A percentile compares a stretch with the other conserved stretches of the same genome.
Conservation (phyloP, 2,113 vertebrate genomes). For the Campylomormyrus numenius region DNA sequence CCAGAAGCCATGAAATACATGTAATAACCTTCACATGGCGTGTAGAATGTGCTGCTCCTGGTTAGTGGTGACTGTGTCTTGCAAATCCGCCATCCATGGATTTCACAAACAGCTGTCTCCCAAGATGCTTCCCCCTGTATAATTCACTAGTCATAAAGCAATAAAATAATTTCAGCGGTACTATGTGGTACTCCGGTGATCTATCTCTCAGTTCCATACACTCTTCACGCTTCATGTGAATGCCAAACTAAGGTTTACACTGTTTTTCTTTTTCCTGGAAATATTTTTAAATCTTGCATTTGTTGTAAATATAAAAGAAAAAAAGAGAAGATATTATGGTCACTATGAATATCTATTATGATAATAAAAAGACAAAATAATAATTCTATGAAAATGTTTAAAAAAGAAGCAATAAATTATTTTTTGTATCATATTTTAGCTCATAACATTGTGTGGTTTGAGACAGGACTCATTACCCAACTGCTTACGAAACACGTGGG, state of each 20-base stretch:
- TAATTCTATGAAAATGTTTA: slow-evolving; percentile 56
- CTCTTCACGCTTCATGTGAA: slow-evolving; percentile 78
- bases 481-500: slow-evolving; percentile 59
- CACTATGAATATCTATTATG: slow-evolving; percentile 59
- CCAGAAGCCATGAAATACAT: slow-evolving; percentile 52
- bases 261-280: slow-evolving; percentile 70
- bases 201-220: slow-evolving; percentile 75
- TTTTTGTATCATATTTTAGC: slow-evolving; percentile 94
- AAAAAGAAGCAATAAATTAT: slow-evolving; percentile 99
- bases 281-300: slow-evolving; percentile 86
- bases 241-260: slow-evolving; percentile 99
- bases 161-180: slow-evolving; percentile 86
- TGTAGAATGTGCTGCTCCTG: slow-evolving; percentile 36
- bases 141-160: slow-evolving; percentile 88
- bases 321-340: slow-evolving; percentile 53
- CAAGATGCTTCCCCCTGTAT: slow-evolving; percentile 61
- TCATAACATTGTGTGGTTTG: slow-evolving; percentile 90
- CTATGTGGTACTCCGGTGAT: slow-evolving; percentile 70
- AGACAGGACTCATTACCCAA: slow-evolving; percentile 84
- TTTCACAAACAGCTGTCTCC: slow-evolving; percentile 35
- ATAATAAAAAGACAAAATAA: slow-evolving; percentile 48
- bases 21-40: slow-evolving; percentile 38
- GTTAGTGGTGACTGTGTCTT: slow-evolving; percentile 33
- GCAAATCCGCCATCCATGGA: slow-evolving; percentile 18
- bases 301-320: slow-evolving; percentile 74